Evolutionary conservation across 2,797 vertebrate species (phyloP).

Genomic region (Pseudopleuronectes americanus): DNA sequence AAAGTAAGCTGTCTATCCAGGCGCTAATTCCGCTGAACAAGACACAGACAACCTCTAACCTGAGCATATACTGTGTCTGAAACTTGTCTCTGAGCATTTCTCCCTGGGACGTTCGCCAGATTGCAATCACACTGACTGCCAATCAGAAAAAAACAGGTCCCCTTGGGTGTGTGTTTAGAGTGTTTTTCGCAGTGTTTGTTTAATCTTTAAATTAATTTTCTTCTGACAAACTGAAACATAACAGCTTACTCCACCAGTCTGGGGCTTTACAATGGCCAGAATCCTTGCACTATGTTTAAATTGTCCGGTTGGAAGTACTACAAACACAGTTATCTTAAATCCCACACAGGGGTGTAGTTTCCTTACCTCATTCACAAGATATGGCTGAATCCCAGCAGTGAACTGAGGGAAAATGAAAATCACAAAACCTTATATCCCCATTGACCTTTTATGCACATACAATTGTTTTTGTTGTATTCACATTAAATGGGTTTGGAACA

Average conservation of each 20-base stretch:
- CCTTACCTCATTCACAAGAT: conserved; percentile 71
- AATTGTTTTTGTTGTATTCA: conserved; percentile 64
- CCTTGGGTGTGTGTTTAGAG: conserved; percentile 46
- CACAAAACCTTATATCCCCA: conserved; percentile 60
- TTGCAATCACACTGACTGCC: conserved; percentile 71
- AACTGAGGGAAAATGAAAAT: conserved; percentile 68
- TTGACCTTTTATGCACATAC: conserved; percentile 63
- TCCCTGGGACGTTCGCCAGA: conserved; percentile 69
- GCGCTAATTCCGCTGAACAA: conserved; percentile 53
- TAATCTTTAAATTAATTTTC: conserved; percentile 58
- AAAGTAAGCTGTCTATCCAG: conserved; percentile 36
- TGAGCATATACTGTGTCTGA: conserved; percentile 53
- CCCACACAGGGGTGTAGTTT: conserved; percentile 63
- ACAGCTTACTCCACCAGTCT: conserved; percentile 49
- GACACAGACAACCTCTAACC: conserved; percentile 55
- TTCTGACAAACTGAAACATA: conserved; percentile 41
- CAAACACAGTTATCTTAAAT: conserved; percentile 54
- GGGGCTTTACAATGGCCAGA: conserved; percentile 52
- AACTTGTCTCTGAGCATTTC: conserved; percentile 50
- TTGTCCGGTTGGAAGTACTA: conserved; percentile 39
- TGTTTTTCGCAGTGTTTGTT: conserved; percentile 53
- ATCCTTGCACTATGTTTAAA: conserved; percentile 59
- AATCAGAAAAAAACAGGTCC: conserved; percentile 63
- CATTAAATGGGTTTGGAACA: conserved; percentile 58
- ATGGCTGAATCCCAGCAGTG: conserved; percentile 58